Evolutionary conservation across 2,113 vertebrate genomes (phyloP).

Genomic region (Pollachius pollachius): DNA sequence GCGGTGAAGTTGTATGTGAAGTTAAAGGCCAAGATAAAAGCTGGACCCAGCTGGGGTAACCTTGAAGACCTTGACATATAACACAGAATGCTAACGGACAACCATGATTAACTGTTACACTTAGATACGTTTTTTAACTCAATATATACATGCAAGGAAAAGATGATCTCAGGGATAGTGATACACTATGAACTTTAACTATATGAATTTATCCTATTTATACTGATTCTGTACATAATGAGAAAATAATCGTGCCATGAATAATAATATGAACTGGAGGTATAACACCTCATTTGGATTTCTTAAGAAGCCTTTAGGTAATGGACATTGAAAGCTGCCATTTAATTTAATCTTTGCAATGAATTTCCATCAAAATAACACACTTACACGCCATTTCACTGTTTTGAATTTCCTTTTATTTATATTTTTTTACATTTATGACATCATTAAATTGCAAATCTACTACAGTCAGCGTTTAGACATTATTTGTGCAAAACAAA

Average conservation of each 20-base stretch:
- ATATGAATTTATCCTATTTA: slow-evolving; percentile 22
- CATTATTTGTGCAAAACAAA: slow-evolving; percentile 30
- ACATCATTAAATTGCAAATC: slow-evolving; percentile 33
- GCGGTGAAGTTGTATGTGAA: slow-evolving; percentile 87
- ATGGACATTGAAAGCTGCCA: slow-evolving; percentile 52
- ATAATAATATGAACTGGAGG: background rate
- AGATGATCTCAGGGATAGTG: background rate
- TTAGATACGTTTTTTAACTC: slow-evolving; percentile 28
- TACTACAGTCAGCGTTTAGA: slow-evolving; percentile 23
- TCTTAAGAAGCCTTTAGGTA: slow-evolving; percentile 7
- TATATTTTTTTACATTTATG: slow-evolving; percentile 34
- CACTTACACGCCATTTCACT: slow-evolving; percentile 19
- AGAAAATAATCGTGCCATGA: background rate
- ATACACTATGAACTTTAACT: slow-evolving; percentile 1
- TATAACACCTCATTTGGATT: background rate
- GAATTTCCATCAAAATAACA: slow-evolving; percentile 39
- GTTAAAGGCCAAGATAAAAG: slow-evolving; percentile 86
- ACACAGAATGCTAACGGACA: slow-evolving; percentile 7
- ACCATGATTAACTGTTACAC: background rate
- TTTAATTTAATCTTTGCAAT: slow-evolving; percentile 56
- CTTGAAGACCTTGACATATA: slow-evolving; percentile 87
- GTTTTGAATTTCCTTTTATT: background rate
- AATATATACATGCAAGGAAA: slow-evolving; percentile 33
- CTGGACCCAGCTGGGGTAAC: slow-evolving; percentile 91
- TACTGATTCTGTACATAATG: background rate